Base-by-base conservation (phyloP, 2,113 vertebrate species). In the Lathamus discolor region DNA sequence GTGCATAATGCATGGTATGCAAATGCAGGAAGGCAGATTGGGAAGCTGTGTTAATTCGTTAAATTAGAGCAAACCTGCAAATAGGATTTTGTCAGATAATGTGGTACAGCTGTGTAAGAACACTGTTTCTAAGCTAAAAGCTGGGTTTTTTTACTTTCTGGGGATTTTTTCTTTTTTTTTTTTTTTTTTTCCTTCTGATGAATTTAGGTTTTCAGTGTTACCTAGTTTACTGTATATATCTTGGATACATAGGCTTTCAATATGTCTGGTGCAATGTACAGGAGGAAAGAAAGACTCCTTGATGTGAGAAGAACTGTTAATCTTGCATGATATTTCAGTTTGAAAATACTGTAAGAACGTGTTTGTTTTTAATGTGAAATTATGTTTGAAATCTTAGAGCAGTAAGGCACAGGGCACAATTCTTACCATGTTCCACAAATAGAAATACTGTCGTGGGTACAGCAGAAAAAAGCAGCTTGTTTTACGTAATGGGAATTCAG, bases 401-500 rank as follows among this genome's bases (percentile, higher is more conserved):
- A 88, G n/a, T 54, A 95, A 93, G 33, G 61, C 74, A 88, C 18
- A 92, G 37, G 89, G 44, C 4, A 5, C 55, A 90, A 20, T 95
- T 94, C 75, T 83, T 91, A n/a, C 2, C 68, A 33, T 69, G 66
- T 92, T 96, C 87, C 75, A 94, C 76, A 93, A 75, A 86, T 86
- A 95, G 64, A 82, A 92, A 70, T 94, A 92, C 63, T 77, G 57
- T 83, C 72, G 41, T 87, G 77, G 68, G 39, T 67, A 86, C 44
- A 87, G 70, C 67, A 93, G 85, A 54, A 90, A 94, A 96, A 97
- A 97, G 92, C 89, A 95, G 95, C 94, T 79, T 85, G 74, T 93
- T 97, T 97, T 96, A 97, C 87, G 87, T 97, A 96, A 96, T 83
- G 74, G 80, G 44, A 62, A 92, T 93, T 94, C 83, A 88, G 85